These are phyloP conservation scores for Antitype chi DNA, from an alignment of 2,888 invertebrate genomes.

Conservation along the genomic window DNA sequence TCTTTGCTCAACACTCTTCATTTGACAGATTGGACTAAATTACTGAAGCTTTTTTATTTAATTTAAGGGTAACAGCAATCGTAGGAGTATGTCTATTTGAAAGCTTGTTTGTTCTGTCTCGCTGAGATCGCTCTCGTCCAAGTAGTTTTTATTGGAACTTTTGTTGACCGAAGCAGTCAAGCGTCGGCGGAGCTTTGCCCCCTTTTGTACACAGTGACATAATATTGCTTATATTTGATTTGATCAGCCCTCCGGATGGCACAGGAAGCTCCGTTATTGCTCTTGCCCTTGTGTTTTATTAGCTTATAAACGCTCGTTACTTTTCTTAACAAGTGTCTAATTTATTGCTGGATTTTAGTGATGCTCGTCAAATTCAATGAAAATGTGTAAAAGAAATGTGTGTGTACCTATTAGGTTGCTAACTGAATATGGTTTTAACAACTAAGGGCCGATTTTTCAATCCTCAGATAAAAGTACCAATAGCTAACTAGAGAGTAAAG, in stretches of 20 bases:
- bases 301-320: conserved; percentile 68
- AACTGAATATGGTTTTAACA: neutral
- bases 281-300: conserved; percentile 67
- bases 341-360: conserved; percentile 54
- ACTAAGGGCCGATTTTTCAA: too few species aligned
- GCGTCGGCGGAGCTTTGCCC: conserved; percentile 75
- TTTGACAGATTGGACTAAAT: conserved; percentile 90
- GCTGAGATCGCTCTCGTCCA: conserved; percentile 79
- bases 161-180: conserved; percentile 83
- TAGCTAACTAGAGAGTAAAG: too few species aligned
- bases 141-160: conserved; percentile 89
- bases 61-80: conserved; percentile 86
- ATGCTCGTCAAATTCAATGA: conserved; percentile 20
- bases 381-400: conserved; percentile 25
- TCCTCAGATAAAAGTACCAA: too few species aligned
- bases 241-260: conserved; percentile 77
- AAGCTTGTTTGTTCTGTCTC: conserved; percentile 80
- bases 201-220: conserved; percentile 83
- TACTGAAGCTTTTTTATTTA: conserved; percentile 89
- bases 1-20: conserved; percentile 90
- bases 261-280: conserved; percentile 75
- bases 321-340: conserved; percentile 62
- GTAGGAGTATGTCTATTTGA: conserved; percentile 77
- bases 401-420: neutral
- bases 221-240: conserved; percentile 87